phyloP scores from a whole-genome alignment of 2,888 invertebrate species.

The Heliconius cydno region DNA sequence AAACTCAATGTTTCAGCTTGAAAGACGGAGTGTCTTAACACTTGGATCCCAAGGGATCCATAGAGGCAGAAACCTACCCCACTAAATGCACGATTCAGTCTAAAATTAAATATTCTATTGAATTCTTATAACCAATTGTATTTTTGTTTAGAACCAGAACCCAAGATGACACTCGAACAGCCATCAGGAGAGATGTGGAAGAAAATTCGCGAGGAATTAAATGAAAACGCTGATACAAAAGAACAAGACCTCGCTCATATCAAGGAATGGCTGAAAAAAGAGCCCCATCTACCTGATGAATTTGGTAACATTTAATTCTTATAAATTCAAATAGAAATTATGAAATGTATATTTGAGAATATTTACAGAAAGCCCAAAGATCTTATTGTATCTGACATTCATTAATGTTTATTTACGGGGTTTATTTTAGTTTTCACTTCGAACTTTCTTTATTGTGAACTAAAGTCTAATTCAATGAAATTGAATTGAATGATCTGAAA shows the following conservation, averaged over 20 bases:
- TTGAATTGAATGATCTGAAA: too few relatives aligned
- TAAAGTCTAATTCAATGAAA: too few relatives aligned
- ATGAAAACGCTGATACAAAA: slow-evolving; percentile 85
- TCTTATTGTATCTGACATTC: neutral
- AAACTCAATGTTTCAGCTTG: too few relatives aligned
- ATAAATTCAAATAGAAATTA: neutral
- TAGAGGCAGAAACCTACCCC: too few relatives aligned
- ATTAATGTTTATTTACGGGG: neutral
- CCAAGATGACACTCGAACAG: slow-evolving; percentile 87
- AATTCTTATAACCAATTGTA: neutral
- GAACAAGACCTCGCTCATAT: slow-evolving; percentile 84
- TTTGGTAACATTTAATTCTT: slow-evolving; percentile 66
- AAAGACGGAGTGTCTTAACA: too few relatives aligned
- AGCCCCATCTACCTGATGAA: slow-evolving; percentile 86
- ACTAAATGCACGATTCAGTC: too few relatives aligned
- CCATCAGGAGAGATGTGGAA: slow-evolving; percentile 89
- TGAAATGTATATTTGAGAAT: too few relatives aligned
- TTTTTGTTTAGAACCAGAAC: slow-evolving; percentile 63
- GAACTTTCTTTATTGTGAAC: too few relatives aligned
- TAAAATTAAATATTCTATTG: neutral
- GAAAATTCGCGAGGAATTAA: slow-evolving; percentile 87
- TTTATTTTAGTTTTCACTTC: neutral
- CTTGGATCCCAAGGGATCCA: too few relatives aligned
- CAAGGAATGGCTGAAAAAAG: slow-evolving; percentile 86
- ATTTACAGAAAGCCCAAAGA: too few relatives aligned